Conservation (phyloP, 2,888 invertebrate species). For the Galerucella pusilla region DNA sequence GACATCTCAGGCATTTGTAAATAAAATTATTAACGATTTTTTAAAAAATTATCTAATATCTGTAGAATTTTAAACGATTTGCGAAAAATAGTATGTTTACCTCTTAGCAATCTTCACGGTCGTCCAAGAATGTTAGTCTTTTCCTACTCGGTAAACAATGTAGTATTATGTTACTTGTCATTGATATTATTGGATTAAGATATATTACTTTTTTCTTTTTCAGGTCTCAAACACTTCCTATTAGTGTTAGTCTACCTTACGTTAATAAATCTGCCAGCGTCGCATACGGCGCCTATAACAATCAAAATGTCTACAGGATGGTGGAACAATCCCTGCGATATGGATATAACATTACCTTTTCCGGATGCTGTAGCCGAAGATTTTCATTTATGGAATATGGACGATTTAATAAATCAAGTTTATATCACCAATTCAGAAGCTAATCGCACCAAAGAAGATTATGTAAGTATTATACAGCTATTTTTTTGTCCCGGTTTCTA, state of each 20-base stretch:
- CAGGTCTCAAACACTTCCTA: constrained; percentile 65
- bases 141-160: too few species aligned
- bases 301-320: constrained; percentile 7
- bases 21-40: too few species aligned
- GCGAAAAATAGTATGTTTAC: too few species aligned
- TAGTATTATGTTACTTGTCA: too few species aligned
- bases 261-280: constrained; percentile 59
- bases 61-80: too few species aligned
- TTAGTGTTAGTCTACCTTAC: constrained; percentile 63
- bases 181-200: background rate
- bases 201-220: constrained; percentile 47
- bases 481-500: too few species aligned
- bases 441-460: background rate
- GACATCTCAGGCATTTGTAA: too few species aligned
- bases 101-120: too few species aligned
- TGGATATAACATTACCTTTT: background rate
- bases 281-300: constrained; percentile 59
- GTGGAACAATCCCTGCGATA: constrained; percentile 10
- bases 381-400: constrained; percentile 2
- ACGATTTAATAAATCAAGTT: constrained; percentile 1
- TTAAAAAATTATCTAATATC: too few species aligned
- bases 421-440: constrained; percentile 1
- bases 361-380: background rate
- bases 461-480: background rate
- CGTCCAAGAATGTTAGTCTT: too few species aligned